Conservation (phyloP, 2,113 vertebrate species). For the Myotis yumanensis region DNA sequence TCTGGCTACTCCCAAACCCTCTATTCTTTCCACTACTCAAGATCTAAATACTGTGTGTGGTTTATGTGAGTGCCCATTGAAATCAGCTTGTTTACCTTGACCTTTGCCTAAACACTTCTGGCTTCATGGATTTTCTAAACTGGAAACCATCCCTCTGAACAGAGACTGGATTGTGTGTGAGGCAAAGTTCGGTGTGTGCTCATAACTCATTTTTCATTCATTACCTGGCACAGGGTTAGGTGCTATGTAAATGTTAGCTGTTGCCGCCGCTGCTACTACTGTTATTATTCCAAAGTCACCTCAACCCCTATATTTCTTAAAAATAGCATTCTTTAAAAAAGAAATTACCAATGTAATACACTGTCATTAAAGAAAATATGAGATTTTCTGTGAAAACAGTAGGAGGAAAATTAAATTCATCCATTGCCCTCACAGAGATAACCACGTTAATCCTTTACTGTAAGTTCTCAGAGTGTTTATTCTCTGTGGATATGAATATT, state of each 20-base stretch:
- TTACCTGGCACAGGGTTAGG: not conserved
- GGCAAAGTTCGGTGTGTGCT: not conserved
- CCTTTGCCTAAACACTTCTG: not conserved
- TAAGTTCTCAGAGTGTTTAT: not conserved
- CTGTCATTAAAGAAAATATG: slow-evolving; percentile 15
- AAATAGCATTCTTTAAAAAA: not conserved
- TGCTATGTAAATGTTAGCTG: not conserved
- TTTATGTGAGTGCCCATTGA: not conserved
- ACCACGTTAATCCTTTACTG: not conserved
- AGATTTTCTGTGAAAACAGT: not conserved
- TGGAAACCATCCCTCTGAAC: not conserved
- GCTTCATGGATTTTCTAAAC: not conserved
- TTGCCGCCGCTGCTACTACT: not conserved
- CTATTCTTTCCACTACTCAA: not conserved
- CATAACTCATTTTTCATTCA: not conserved
- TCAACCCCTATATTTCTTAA: not conserved
- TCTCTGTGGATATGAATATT: not conserved
- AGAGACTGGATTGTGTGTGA: not conserved
- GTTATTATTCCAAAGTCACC: not conserved
- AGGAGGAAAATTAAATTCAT: slow-evolving; percentile 43
- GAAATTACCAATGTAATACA: not conserved
- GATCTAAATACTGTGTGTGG: not conserved
- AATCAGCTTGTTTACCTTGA: not conserved
- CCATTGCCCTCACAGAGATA: not conserved
- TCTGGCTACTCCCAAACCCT: not conserved